phyloP scores from a whole-genome alignment of 2,113 vertebrate genomes.

The Onychostruthus taczanowskii region DNA sequence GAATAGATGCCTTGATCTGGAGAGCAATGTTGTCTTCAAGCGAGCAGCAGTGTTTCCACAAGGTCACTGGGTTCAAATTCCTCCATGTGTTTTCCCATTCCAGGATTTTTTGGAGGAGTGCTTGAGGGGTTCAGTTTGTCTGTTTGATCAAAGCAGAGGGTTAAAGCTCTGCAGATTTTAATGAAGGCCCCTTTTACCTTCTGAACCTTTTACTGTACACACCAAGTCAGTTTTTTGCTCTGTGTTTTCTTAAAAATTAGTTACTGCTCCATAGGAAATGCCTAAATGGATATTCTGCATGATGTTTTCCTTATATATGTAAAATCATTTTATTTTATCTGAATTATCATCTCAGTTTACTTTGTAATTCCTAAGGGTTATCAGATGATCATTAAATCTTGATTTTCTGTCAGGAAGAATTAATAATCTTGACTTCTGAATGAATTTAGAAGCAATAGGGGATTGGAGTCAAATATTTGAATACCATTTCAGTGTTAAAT shows the following conservation, averaged over 20 bases:
- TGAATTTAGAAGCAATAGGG: slow-evolving; percentile 76
- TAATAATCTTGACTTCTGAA: slow-evolving; percentile 82
- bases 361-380: slow-evolving; percentile 70
- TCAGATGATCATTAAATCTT: slow-evolving; percentile 90
- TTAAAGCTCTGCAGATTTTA: not conserved
- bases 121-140: not conserved
- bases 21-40: not conserved
- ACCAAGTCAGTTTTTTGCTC: not conserved
- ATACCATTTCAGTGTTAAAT: slow-evolving; percentile 68
- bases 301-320: slow-evolving; percentile 34
- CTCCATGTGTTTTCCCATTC: not conserved
- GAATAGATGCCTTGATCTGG: not conserved
- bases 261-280: not conserved
- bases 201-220: not conserved
- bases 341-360: slow-evolving; percentile 65
- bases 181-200: not conserved
- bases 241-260: slow-evolving; percentile 16
- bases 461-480: slow-evolving; percentile 73
- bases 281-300: not conserved
- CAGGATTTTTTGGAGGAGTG: not conserved
- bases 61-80: not conserved
- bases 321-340: slow-evolving; percentile 63
- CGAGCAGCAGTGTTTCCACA: not conserved
- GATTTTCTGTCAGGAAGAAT: slow-evolving; percentile 89
- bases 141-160: not conserved